phyloP scores from a whole-genome alignment of 1,140 invertebrate genomes.

The Nasonia giraulti region DNA sequence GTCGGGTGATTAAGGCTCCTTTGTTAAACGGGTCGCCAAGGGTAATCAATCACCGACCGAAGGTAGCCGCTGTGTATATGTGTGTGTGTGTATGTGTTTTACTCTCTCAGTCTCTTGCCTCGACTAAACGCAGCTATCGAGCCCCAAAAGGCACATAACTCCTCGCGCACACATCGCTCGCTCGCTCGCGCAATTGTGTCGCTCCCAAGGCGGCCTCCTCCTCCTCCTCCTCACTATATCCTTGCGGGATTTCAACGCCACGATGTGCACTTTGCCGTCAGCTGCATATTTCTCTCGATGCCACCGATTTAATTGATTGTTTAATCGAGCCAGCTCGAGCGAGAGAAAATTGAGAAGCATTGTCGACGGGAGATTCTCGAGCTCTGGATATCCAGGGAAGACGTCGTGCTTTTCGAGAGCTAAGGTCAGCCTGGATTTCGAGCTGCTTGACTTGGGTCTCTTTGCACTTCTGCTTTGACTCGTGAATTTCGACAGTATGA shows the following conservation, averaged over 20 bases:
- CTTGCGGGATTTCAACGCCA: conserved; percentile 32
- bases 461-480: too few relatives aligned
- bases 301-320: not conserved
- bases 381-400: too few relatives aligned
- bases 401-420: too few relatives aligned
- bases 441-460: too few relatives aligned
- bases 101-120: conserved; percentile 21
- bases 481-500: too few relatives aligned
- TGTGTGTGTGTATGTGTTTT: conserved; percentile 32
- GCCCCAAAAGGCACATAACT: conserved; percentile 66
- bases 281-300: not conserved
- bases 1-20: conserved; percentile 35
- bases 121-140: conserved; percentile 65
- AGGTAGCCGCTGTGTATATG: conserved; percentile 33
- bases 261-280: not conserved
- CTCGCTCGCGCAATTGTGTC: conserved; percentile 11
- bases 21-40: conserved; percentile 13
- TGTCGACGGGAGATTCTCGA: too few relatives aligned
- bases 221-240: not conserved
- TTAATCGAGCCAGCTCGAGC: not conserved
- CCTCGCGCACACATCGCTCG: conserved; percentile 21
- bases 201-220: not conserved
- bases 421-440: too few relatives aligned
- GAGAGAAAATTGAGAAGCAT: too few relatives aligned
- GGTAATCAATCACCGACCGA: conserved; percentile 55